Evolutionary conservation across 2,888 invertebrate genomes (phyloP), one percentile per base, ranked within the genome.

Genomic region (Girardia tigrina): DNA sequence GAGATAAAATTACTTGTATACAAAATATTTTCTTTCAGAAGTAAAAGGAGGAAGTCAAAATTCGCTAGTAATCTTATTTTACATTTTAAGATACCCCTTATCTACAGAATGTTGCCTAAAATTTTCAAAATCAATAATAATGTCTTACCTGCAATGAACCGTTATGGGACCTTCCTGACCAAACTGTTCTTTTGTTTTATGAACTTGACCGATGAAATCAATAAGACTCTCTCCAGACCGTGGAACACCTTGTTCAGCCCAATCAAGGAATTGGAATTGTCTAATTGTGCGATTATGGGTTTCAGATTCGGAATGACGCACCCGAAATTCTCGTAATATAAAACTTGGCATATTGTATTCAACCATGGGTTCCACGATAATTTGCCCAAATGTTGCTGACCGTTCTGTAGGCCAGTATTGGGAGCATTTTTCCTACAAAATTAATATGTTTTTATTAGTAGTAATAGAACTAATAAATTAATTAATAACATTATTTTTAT

Each of bases 271-370:
- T 79, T 86, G 84, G 81, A 84, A 84, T 80, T 84, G 84, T 70
- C 84, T 79, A 77, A 84, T 82, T 75, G 84, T 84, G 77, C 97
- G 88, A 36, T 36, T 36, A 16, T 36, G 36, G 16, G 36, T 36
- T 16, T 36, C 36, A 36, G 36, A 36, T 12, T 36, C 36, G 12
- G 36, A 36, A 36, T 36, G 36, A 36, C 36, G 36, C 36, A 98
- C 86, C 88, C 97, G 97, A 87, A 99, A 98, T 86, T 99, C 98
- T 80, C 98, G 88, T 82, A 99, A 88, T 82, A 97, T 94, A 85
- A 98, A 99, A 85, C 94, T 93, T 29, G 95, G 94, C 95, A 98
- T 97, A 85, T 97, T 95, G 86, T 98, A 98, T 85, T 98, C 98
- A 6, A 97, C 94, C 81, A 97, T 95, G 14, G 97, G 97, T 85